Evolutionary conservation across 2,113 vertebrate species (phyloP).

Genomic region (Heteronetta atricapilla): DNA sequence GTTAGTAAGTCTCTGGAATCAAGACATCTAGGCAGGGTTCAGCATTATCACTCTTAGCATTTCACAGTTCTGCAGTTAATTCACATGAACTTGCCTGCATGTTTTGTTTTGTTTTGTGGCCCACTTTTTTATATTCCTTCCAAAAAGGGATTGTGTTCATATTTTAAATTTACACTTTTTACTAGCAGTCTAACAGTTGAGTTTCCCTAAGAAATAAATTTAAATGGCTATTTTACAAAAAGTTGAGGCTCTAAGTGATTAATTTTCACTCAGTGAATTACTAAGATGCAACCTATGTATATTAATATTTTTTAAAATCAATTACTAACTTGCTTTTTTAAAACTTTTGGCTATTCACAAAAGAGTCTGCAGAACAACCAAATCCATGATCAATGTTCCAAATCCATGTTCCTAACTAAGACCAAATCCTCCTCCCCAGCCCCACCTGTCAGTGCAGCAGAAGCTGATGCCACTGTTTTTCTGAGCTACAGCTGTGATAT

Average conservation of each 20-base stretch:
- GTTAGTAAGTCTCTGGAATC: not conserved
- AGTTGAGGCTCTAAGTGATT: not conserved
- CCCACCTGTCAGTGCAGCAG: not conserved
- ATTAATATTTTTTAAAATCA: not conserved
- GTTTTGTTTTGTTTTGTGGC: not conserved
- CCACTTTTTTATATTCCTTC: not conserved
- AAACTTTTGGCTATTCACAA: not conserved
- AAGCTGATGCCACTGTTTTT: not conserved
- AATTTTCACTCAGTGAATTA: not conserved
- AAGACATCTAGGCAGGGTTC: not conserved
- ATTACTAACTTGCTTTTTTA: too few relatives aligned
- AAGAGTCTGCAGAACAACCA: not conserved
- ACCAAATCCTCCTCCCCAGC: not conserved
- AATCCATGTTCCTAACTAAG: not conserved
- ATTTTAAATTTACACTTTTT: not conserved
- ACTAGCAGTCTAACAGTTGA: not conserved
- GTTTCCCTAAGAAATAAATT: not conserved
- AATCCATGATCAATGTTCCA: not conserved
- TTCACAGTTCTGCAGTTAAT: not conserved
- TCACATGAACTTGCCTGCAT: not conserved
- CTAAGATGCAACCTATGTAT: not conserved
- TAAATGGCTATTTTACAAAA: not conserved
- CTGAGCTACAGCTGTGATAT: not conserved
- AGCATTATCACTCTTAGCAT: too few relatives aligned
- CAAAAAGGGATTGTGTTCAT: not conserved